Percentiles rank a stretch among this genome's conserved stretches.
These are phyloP conservation scores for Brenthis ino DNA, from an alignment of 2,888 invertebrate species.

Conservation along the genomic window DNA sequence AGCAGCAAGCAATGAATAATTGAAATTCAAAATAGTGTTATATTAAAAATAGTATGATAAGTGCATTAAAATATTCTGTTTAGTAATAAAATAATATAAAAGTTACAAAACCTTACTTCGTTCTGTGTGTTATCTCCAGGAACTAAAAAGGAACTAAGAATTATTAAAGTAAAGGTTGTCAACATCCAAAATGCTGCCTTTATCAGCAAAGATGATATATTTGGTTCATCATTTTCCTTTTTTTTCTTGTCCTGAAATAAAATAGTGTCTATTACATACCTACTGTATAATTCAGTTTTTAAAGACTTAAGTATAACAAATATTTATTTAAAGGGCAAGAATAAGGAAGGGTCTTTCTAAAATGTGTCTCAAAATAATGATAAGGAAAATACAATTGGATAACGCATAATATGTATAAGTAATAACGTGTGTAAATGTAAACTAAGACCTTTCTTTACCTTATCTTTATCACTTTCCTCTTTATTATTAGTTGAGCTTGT, in stretches of 20 bases:
- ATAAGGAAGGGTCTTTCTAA: no score
- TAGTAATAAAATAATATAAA: no score
- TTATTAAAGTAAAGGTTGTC: slow-evolving; percentile 87
- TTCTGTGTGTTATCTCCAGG: slow-evolving; percentile 87
- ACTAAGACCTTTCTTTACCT: slow-evolving; percentile 44
- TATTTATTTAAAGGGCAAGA: no score
- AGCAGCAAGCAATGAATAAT: no score
- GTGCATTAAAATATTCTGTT: no score
- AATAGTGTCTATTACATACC: neutral
- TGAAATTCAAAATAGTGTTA: no score
- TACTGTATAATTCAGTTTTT: neutral
- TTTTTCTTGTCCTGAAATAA: slow-evolving; percentile 63
- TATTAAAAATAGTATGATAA: no score
- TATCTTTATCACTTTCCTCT: slow-evolving; percentile 53
- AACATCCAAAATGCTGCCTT: slow-evolving; percentile 92
- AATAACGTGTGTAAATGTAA: no score
- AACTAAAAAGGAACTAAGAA: slow-evolving; percentile 87
- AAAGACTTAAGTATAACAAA: no score
- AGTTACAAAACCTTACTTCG: slow-evolving; percentile 80
- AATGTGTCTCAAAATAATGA: no score
- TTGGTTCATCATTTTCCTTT: slow-evolving; percentile 84
- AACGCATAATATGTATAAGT: no score
- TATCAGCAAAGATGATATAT: slow-evolving; percentile 86
- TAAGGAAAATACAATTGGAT: no score
- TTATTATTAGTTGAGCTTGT: slow-evolving; percentile 52